Percentiles rank a stretch among this genome's conserved stretches.
Evolutionary conservation across 1,140 invertebrate genomes (phyloP).

Genomic region (Marisa cornuarietis): DNA sequence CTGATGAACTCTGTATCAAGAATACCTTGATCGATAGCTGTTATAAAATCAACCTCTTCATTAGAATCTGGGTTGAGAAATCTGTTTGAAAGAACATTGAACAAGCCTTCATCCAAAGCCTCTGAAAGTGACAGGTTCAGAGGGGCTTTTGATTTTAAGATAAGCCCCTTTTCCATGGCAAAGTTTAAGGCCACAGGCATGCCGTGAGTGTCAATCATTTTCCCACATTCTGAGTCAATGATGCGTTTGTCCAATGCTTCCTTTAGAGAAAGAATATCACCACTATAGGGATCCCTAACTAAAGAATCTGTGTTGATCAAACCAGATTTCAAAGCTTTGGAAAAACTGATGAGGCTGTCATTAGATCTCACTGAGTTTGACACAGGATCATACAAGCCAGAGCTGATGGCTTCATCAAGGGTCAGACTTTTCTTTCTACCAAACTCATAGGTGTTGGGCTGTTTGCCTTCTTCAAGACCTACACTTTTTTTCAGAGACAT

Average conservation of each 20-base stretch:
- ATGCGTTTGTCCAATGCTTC: conserved; percentile 83
- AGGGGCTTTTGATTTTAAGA: conserved; percentile 84
- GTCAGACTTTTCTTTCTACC: conserved; percentile 69
- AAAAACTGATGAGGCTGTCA: conserved; percentile 38
- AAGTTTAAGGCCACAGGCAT: conserved; percentile 83
- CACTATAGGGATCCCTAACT: conserved; percentile 76
- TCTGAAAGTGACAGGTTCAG: conserved; percentile 85
- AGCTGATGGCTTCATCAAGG: conserved; percentile 83
- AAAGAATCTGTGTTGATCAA: conserved; percentile 76
- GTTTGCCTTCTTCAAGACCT: conserved; percentile 20
- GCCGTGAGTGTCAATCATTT: conserved; percentile 71
- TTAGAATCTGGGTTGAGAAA: conserved; percentile 72
- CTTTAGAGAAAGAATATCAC: conserved; percentile 82
- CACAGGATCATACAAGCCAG: conserved; percentile 82
- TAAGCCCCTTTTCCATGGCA: conserved; percentile 83
- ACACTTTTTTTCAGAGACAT: conserved; percentile 30
- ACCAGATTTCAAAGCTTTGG: conserved; percentile 84
- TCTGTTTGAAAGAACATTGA: conserved; percentile 77
- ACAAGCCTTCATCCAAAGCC: conserved; percentile 83
- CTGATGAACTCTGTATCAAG: conserved; percentile 81
- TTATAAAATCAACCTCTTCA: conserved; percentile 71
- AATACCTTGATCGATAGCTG: conserved; percentile 78
- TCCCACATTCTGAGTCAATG: conserved; percentile 80
- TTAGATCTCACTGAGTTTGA: conserved; percentile 63
- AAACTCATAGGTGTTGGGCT: conserved; percentile 28